Evolutionary conservation across 2,797 vertebrate genomes (phyloP).

Genomic region (Borostomias antarcticus): DNA sequence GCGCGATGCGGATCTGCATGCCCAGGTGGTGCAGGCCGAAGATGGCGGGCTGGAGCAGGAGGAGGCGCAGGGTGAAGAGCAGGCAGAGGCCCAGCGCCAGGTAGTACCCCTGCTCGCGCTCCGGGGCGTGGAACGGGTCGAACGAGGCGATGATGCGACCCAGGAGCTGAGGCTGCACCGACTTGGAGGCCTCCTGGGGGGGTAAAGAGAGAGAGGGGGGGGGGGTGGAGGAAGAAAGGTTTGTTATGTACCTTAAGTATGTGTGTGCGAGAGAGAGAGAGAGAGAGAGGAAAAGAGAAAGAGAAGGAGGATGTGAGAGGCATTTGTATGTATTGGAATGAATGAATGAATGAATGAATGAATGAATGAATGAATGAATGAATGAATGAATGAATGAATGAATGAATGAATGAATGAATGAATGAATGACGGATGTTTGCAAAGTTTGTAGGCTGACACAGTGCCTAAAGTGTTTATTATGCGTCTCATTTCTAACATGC

Average conservation of each 20-base stretch:
- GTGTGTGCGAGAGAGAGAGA: no score
- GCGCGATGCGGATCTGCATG: constrained; percentile 98
- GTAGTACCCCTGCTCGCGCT: constrained; percentile 90
- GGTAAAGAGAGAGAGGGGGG: constrained; percentile 15
- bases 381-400: no score
- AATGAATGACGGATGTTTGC: no score
- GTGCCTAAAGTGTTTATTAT: background rate
- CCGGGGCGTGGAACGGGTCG: constrained; percentile 83
- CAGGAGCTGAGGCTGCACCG: constrained; percentile 93
- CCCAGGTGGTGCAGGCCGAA: constrained; percentile 96
- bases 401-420: no score
- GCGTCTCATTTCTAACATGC: background rate
- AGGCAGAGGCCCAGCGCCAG: constrained; percentile 90
- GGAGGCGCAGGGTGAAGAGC: constrained; percentile 87
- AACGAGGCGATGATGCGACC: constrained; percentile 97
- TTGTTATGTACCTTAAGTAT: no score
- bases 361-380: no score
- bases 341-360: no score
- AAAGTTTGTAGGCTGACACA: no score
- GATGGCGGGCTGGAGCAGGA: constrained; percentile 92
- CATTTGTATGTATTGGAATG: no score
- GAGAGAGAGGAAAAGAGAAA: background rate
- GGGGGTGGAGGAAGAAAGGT: background rate
- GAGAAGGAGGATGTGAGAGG: background rate
- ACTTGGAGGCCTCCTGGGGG: constrained; percentile 91